Conservation (phyloP, 1,140 invertebrate species). For the Andricus grossulariae region DNA sequence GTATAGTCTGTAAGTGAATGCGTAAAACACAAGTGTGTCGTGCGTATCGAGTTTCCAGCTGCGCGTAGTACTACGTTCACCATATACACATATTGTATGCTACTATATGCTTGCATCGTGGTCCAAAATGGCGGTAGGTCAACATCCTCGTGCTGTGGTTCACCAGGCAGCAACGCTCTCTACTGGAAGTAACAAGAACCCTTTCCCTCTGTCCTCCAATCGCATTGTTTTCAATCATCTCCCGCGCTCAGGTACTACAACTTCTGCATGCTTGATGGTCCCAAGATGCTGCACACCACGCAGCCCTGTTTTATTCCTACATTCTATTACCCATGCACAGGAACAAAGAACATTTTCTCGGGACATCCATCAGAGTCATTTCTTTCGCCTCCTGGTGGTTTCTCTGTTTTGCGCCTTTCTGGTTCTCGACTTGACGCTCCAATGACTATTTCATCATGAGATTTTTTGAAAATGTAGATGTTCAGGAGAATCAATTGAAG, state of each 20-base stretch:
- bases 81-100: constrained; percentile 41
- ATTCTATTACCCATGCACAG: constrained; percentile 44
- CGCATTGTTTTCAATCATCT: constrained; percentile 37
- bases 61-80: constrained; percentile 65
- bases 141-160: constrained; percentile 57
- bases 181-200: not conserved
- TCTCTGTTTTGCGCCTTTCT: constrained; percentile 9
- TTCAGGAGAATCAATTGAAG: not conserved
- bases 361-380: constrained; percentile 40
- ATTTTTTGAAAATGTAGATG: not conserved
- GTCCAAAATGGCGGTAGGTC: constrained; percentile 66
- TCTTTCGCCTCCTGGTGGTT: not conserved
- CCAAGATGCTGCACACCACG: constrained; percentile 39
- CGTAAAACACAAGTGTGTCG: constrained; percentile 19
- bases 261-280: constrained; percentile 40
- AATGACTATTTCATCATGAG: not conserved
- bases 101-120: constrained; percentile 46
- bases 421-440: not conserved
- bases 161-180: constrained; percentile 34
- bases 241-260: constrained; percentile 38
- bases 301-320: constrained; percentile 46
- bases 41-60: constrained; percentile 55
- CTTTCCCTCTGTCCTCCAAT: constrained; percentile 37
- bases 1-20: not conserved
- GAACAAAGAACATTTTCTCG: constrained; percentile 52